Conservation (phyloP, 2,113 vertebrate genomes). For the Terrapene triunguis region DNA sequence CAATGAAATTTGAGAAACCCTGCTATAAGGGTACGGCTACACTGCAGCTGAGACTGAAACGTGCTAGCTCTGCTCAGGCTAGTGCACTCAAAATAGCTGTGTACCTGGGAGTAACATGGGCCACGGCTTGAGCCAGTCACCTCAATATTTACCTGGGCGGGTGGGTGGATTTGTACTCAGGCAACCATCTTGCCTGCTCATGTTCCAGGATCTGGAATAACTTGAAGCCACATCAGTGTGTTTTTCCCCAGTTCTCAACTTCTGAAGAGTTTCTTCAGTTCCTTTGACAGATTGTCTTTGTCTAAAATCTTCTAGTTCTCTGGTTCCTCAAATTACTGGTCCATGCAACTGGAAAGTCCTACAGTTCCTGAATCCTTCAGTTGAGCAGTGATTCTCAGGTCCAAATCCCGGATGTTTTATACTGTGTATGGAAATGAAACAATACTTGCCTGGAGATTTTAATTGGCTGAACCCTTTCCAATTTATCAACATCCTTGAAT, state of each 20-base stretch:
- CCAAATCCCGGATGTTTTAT: background rate
- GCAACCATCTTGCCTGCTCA: background rate
- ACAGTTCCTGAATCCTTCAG: background rate
- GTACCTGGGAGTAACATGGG: background rate
- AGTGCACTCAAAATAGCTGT: background rate
- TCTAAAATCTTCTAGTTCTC: slow-evolving; percentile 32
- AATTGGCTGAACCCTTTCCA: background rate
- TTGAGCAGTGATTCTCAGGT: background rate
- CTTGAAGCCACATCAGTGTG: background rate
- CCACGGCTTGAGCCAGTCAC: background rate
- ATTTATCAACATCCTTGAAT: too few relatives aligned
- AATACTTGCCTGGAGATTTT: background rate
- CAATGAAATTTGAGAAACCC: too few relatives aligned
- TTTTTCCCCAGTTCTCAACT: background rate
- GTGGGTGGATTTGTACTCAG: background rate
- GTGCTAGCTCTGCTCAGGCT: background rate
- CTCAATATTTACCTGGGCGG: background rate
- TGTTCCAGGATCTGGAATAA: background rate
- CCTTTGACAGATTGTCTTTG: background rate
- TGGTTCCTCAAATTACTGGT: slow-evolving; percentile 6
- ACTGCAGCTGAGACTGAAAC: background rate
- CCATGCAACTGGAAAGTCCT: background rate
- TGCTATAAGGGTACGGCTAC: too few relatives aligned
- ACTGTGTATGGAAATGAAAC: background rate
- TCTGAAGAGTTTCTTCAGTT: slow-evolving; percentile 23